Evolutionary conservation across 2,797 vertebrate genomes (phyloP).

Genomic region (Amniataba percoides): DNA sequence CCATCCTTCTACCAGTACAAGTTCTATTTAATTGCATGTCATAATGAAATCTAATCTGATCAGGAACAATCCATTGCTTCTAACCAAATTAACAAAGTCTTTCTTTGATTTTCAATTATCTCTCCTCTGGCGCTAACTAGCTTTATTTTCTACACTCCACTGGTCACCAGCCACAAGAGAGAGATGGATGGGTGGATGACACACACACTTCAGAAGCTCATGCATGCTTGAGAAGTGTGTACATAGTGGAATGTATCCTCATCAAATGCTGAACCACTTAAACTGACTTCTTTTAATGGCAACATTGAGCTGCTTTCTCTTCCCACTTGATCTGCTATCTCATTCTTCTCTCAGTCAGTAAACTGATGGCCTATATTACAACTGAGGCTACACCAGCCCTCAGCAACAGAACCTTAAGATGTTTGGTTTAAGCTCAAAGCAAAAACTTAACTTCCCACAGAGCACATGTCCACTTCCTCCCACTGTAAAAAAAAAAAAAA

Average conservation of each 20-base stretch:
- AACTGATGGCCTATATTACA: neutral
- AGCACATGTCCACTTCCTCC: no score
- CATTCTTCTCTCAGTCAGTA: neutral
- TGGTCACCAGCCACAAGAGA: slow-evolving; percentile 65
- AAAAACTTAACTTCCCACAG: neutral
- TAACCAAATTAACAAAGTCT: slow-evolving; percentile 96
- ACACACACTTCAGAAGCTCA: slow-evolving; percentile 21
- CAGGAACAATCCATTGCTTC: slow-evolving; percentile 90
- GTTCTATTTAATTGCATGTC: slow-evolving; percentile 90
- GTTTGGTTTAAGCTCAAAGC: neutral
- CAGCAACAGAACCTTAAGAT: neutral
- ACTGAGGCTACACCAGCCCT: neutral
- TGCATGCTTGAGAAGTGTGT: neutral
- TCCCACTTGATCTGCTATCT: neutral
- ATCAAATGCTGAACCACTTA: neutral
- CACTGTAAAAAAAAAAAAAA: no score
- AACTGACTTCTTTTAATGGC: neutral
- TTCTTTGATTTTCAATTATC: slow-evolving; percentile 96
- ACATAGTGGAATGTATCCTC: slow-evolving; percentile 3
- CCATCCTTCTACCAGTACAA: slow-evolving; percentile 49
- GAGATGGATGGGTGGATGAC: slow-evolving; percentile 50
- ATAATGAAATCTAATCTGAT: slow-evolving; percentile 94
- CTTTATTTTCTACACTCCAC: slow-evolving; percentile 77
- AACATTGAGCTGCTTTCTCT: neutral
- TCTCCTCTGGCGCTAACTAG: slow-evolving; percentile 80